These are phyloP conservation scores for Uria lomvia DNA, from an alignment of 2,113 vertebrate genomes.

Conservation along the genomic window DNA sequence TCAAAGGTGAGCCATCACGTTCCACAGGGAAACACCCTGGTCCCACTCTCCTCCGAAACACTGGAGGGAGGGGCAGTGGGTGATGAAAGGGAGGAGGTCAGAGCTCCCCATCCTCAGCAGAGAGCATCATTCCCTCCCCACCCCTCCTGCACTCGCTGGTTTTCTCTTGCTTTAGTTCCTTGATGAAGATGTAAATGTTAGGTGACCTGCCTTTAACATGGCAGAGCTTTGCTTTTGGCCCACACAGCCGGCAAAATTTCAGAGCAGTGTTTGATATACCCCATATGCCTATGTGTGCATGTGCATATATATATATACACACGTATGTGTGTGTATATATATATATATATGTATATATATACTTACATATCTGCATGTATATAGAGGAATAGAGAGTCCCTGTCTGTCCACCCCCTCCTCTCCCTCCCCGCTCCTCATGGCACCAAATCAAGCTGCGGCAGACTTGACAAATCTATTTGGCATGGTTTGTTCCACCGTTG, in stretches of 20 bases:
- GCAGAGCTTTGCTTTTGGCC: slow-evolving; percentile 55
- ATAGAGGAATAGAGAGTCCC: slow-evolving; percentile 2
- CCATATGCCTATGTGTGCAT: background rate
- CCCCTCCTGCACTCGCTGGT: background rate
- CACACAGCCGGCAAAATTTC: slow-evolving; percentile 40
- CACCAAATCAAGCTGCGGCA: slow-evolving; percentile 75
- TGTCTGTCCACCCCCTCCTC: slow-evolving; percentile 1
- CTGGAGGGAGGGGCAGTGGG: background rate
- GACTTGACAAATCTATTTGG: slow-evolving; percentile 79
- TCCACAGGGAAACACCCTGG: background rate
- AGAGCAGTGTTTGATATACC: background rate
- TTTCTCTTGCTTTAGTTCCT: slow-evolving; percentile 27
- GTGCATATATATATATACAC: background rate
- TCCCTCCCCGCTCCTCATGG: slow-evolving; percentile 54
- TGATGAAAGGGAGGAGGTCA: background rate
- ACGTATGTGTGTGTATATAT: background rate
- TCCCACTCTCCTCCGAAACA: background rate
- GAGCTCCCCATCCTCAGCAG: background rate
- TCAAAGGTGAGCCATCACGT: slow-evolving; percentile 30
- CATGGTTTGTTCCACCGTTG: slow-evolving; percentile 49
- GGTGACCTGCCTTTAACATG: background rate
- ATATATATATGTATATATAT: background rate
- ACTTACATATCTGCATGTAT: background rate
- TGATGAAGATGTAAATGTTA: slow-evolving; percentile 10
- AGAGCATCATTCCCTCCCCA: background rate